Percentiles rank a stretch among this genome's conserved stretches.
phyloP scores from a whole-genome alignment of 2,888 invertebrate genomes.

The Lithophane semibrunnea region DNA sequence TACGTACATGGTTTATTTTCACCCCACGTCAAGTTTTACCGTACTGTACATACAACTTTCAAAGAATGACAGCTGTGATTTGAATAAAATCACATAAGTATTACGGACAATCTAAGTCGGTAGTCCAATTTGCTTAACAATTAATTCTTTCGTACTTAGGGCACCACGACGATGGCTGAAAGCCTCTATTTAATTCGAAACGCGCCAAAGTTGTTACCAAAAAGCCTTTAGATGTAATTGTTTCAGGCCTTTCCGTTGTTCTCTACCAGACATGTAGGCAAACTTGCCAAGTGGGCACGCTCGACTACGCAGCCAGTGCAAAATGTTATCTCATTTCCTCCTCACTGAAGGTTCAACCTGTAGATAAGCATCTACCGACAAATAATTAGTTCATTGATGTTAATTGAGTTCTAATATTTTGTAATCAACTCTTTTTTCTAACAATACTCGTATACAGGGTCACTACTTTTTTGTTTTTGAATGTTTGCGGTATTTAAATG shows the following conservation, averaged over 20 bases:
- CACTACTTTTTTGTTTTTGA: slow-evolving; percentile 16
- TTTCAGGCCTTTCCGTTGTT: slow-evolving; percentile 40
- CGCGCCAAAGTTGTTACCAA: slow-evolving; percentile 11
- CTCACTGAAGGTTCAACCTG: slow-evolving; percentile 54
- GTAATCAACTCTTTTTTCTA: slow-evolving; percentile 46
- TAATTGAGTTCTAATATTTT: slow-evolving; percentile 62
- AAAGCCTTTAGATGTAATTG: slow-evolving; percentile 16
- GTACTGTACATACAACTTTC: not conserved
- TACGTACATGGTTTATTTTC: not conserved
- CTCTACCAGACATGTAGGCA: slow-evolving; percentile 39
- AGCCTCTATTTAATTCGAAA: not conserved
- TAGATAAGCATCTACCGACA: slow-evolving; percentile 62
- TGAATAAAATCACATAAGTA: not conserved
- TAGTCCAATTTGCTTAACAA: not conserved
- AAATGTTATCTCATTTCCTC: slow-evolving; percentile 64
- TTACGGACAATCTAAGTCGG: not conserved
- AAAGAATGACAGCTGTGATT: not conserved
- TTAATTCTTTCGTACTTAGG: too few relatives aligned
- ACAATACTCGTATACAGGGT: slow-evolving; percentile 28
- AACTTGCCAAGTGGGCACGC: slow-evolving; percentile 25
- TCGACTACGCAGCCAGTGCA: slow-evolving; percentile 54
- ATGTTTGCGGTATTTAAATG: not conserved
- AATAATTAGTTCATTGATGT: slow-evolving; percentile 58
- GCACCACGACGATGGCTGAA: too few relatives aligned
- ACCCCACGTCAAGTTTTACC: not conserved